Conservation (phyloP, 2,113 vertebrate genomes). For the Paramisgurnus dabryanus region DNA sequence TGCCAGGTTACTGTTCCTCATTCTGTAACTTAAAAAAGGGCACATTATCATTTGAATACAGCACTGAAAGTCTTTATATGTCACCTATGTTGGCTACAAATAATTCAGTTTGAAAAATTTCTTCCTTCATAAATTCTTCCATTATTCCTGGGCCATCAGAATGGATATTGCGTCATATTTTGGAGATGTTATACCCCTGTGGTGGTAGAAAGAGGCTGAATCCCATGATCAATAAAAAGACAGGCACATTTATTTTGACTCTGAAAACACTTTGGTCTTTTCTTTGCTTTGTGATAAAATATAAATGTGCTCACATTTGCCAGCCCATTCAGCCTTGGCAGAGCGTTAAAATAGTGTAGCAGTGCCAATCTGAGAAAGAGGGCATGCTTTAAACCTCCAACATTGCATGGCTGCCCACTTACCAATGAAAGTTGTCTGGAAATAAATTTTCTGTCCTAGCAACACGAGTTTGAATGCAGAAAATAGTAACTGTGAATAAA, state of each 20-base stretch:
- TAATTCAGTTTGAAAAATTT: too few species aligned
- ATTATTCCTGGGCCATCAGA: background rate
- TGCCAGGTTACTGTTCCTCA: background rate
- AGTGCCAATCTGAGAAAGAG: constrained; percentile 54
- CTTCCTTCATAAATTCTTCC: too few species aligned
- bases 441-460: constrained; percentile 21
- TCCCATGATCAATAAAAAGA: background rate
- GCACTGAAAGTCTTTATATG: too few species aligned
- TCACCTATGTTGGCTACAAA: too few species aligned
- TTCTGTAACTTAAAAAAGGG: background rate
- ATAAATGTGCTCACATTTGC: constrained; percentile 62
- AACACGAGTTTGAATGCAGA: constrained; percentile 24
- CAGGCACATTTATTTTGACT: constrained; percentile 1
- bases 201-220: too few species aligned
- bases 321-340: constrained; percentile 52
- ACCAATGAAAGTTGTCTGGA: background rate
- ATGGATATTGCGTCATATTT: constrained; percentile 12
- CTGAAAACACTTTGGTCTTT: constrained; percentile 48
- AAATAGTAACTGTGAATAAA: background rate
- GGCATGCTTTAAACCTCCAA: constrained; percentile 63
- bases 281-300: constrained; percentile 48
- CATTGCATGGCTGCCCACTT: background rate
- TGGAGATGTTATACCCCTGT: too few species aligned
- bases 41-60: background rate
- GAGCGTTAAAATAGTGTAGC: constrained; percentile 64